A percentile compares a stretch with the other conserved stretches of the same genome.
phyloP scores from a whole-genome alignment of 2,113 vertebrate genomes.

The Gasterosteus nipponicus region DNA sequence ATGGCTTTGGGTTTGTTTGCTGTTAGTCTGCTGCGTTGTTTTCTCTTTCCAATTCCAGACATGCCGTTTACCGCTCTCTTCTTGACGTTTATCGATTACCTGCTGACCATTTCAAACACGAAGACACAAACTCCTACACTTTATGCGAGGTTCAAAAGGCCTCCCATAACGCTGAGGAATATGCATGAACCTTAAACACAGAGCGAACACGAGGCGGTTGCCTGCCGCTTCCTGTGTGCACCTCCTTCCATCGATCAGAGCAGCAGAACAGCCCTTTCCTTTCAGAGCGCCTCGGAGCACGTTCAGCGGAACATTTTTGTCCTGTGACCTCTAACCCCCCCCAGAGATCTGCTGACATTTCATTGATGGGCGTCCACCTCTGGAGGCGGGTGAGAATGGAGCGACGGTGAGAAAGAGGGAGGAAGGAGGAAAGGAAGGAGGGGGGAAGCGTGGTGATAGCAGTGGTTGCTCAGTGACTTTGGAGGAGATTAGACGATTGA shows the following conservation, averaged over 20 bases:
- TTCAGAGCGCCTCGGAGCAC: slow-evolving; percentile 44
- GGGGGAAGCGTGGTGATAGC: slow-evolving; percentile 32
- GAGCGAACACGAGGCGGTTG: slow-evolving; percentile 18
- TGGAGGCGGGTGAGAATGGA: slow-evolving; percentile 41
- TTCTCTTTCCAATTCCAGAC: slow-evolving; percentile 46
- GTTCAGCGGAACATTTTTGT: slow-evolving; percentile 65
- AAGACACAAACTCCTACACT: slow-evolving; percentile 39
- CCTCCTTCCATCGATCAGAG: slow-evolving; percentile 56
- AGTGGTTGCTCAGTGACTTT: slow-evolving; percentile 74
- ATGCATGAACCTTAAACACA: slow-evolving; percentile 31
- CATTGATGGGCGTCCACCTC: slow-evolving; percentile 59
- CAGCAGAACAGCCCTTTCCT: slow-evolving; percentile 50
- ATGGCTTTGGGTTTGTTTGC: slow-evolving; percentile 60
- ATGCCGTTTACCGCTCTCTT: slow-evolving; percentile 54
- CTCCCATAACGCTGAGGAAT: not conserved
- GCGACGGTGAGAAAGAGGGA: slow-evolving; percentile 33
- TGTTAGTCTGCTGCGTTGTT: slow-evolving; percentile 42
- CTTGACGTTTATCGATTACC: slow-evolving; percentile 67
- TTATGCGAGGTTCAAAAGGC: slow-evolving; percentile 16
- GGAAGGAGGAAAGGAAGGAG: slow-evolving; percentile 46
- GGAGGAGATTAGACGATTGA: slow-evolving; percentile 78
- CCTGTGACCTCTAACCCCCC: slow-evolving; percentile 74
- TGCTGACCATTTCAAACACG: slow-evolving; percentile 58
- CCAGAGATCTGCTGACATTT: slow-evolving; percentile 70
- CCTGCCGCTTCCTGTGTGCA: slow-evolving; percentile 17